Evolutionary conservation across 2,113 vertebrate species (phyloP), one percentile per base, ranked within the genome.

Genomic region (Cepphus grylle): DNA sequence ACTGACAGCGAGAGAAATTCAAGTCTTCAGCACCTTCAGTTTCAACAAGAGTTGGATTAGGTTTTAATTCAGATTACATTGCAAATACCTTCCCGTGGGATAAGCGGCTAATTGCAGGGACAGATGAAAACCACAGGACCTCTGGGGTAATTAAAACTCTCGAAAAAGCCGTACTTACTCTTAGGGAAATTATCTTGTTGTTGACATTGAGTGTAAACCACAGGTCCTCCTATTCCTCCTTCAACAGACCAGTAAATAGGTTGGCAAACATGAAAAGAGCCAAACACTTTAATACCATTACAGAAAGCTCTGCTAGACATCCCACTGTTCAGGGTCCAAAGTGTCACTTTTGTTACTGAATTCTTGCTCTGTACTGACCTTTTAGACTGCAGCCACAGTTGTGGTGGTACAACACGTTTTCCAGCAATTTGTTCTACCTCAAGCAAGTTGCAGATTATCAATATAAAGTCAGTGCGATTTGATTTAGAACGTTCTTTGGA

Each of bases 31-130:
- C 38, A 73, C n/a, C 78, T 93, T 77, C 40, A 38, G 62, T 85
- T 92, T 93, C 69, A 85, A 70, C 45, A 70, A 45, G 53, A 53
- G 38, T 16, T 91, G 67, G 81, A 65, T 78, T 76, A 73, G 58
- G 67, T 73, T 96, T 96, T 95, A 86, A 94, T 96, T 96, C 88
- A 95, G 94, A 96, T 95, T 95, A 86, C 81, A 93, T 88, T 95
- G 84, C 95, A 96, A 95, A 97, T 88, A 93, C 81, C 89, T 96
- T 94, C 84, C 81, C 25, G 5, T 55, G 71, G 55, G 66, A 70
- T 95, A 91, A 59, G 70, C 34, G 71, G 29, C 30, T 97, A 93
- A 92, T 93, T 96, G 50, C 71, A 95, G 67, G 47, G 55, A 55
- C 30, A 91, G 74, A 91, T 80, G 93, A 79, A 95, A 97, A 93